Percentiles rank a stretch among this genome's conserved stretches.
phyloP scores from a whole-genome alignment of 2,888 invertebrate genomes.

The Caenorhabditis drosophilae region DNA sequence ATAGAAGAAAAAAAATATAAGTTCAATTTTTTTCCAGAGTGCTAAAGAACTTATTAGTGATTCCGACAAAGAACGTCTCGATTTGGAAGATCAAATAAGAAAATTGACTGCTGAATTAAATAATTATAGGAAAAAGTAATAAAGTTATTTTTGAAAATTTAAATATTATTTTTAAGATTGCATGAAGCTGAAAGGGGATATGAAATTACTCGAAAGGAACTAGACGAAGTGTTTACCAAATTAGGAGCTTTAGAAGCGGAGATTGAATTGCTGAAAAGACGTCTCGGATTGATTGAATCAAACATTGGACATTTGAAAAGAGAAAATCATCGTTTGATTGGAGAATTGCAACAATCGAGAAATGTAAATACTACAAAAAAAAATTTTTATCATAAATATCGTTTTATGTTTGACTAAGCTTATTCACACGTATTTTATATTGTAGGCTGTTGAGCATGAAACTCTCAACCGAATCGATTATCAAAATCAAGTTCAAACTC shows the following conservation, averaged over 20 bases:
- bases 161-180: neutral
- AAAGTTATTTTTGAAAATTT: neutral
- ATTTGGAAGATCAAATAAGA: slow-evolving; percentile 50
- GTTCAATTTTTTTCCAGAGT: no score
- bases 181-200: slow-evolving; percentile 34
- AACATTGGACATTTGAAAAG: slow-evolving; percentile 69
- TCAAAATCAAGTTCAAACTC: slow-evolving; percentile 72
- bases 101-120: slow-evolving; percentile 54
- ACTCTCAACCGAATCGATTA: slow-evolving; percentile 72
- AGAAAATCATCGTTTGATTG: slow-evolving; percentile 68
- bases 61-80: slow-evolving; percentile 46
- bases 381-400: neutral
- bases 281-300: slow-evolving; percentile 60
- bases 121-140: slow-evolving; percentile 50
- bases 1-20: no score
- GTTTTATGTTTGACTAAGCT: no score
- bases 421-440: no score
- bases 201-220: slow-evolving; percentile 28
- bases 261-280: slow-evolving; percentile 69
- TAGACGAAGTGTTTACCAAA: slow-evolving; percentile 71
- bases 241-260: slow-evolving; percentile 53
- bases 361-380: slow-evolving; percentile 24
- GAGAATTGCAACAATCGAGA: slow-evolving; percentile 35
- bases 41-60: slow-evolving; percentile 49
- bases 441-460: slow-evolving; percentile 73